Percentiles rank a stretch among this genome's conserved stretches.
Conservation (phyloP, 2,888 invertebrate species). For the Pammene fasciana region DNA sequence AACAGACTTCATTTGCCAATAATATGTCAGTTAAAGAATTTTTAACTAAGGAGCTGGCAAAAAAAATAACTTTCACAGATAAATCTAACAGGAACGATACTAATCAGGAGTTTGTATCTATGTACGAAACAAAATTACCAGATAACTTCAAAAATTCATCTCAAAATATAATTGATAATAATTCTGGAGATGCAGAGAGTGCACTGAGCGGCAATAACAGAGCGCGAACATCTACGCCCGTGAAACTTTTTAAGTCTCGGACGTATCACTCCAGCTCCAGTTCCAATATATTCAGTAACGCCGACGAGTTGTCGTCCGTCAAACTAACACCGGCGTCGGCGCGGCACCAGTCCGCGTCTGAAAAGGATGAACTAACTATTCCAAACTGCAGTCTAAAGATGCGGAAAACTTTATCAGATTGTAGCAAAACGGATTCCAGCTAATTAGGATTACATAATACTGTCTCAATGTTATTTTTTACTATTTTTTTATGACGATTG, state of each 20-base stretch:
- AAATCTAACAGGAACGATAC: conserved; percentile 62
- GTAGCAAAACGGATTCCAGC: conserved; percentile 70
- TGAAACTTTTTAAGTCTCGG: conserved; percentile 75
- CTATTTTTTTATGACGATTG: conserved; percentile 6
- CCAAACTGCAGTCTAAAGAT: conserved; percentile 75
- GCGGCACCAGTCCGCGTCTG: conserved; percentile 75
- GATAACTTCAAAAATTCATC: conserved; percentile 66
- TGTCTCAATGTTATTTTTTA: conserved; percentile 11
- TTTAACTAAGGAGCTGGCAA: conserved; percentile 70
- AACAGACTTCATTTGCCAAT: conserved; percentile 68
- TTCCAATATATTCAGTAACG: conserved; percentile 78
- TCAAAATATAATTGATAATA: conserved; percentile 53
- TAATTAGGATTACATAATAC: conserved; percentile 34
- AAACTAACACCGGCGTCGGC: conserved; percentile 76
- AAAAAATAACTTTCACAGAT: conserved; percentile 75
- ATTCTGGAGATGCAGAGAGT: conserved; percentile 62
- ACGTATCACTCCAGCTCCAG: conserved; percentile 77
- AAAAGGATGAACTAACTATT: conserved; percentile 77
- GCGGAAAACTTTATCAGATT: conserved; percentile 65
- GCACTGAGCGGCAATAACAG: conserved; percentile 57
- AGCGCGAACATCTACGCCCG: conserved; percentile 84
- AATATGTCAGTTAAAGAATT: conserved; percentile 80
- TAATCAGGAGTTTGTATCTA: conserved; percentile 69
- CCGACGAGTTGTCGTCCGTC: conserved; percentile 83
- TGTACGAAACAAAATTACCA: conserved; percentile 76